Conservation (phyloP, 2,113 vertebrate species). For the Artemisiospiza belli region DNA sequence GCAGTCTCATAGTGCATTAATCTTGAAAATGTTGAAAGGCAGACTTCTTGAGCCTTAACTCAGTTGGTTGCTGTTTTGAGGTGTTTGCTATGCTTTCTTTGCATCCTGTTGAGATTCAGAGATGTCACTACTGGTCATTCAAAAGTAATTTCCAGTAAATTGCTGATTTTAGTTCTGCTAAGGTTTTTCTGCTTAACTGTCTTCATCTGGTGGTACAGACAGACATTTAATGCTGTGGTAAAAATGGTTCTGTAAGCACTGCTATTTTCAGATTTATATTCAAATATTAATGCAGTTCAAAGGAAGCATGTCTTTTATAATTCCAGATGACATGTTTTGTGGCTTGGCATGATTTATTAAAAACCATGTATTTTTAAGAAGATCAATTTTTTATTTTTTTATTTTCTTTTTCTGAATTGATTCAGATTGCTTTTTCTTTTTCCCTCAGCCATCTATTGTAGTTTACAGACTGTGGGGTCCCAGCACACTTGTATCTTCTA, state of each 20-base stretch:
- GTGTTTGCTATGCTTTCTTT: not conserved
- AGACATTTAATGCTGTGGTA: not conserved
- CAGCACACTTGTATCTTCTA: not conserved
- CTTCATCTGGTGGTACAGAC: not conserved
- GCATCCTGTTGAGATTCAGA: not conserved
- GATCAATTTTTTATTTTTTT: not conserved
- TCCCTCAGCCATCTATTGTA: fast-evolving
- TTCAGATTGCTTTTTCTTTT: not conserved
- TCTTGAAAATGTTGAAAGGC: not conserved
- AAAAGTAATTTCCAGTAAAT: not conserved
- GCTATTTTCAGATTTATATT: not conserved
- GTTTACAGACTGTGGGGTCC: not conserved
- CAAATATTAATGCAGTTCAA: not conserved
- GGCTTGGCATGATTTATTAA: not conserved
- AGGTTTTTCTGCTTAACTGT: not conserved
- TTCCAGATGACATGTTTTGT: not conserved
- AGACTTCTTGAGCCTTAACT: not conserved
- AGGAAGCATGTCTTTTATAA: not conserved
- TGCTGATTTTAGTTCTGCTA: not conserved
- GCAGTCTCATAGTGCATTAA: not conserved
- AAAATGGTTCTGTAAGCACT: not conserved
- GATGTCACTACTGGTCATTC: not conserved
- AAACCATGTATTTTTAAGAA: not conserved
- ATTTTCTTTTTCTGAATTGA: not conserved
- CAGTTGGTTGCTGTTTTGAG: not conserved